phyloP scores from a whole-genome alignment of 2,888 invertebrate genomes.

The Stramonita haemastoma region DNA sequence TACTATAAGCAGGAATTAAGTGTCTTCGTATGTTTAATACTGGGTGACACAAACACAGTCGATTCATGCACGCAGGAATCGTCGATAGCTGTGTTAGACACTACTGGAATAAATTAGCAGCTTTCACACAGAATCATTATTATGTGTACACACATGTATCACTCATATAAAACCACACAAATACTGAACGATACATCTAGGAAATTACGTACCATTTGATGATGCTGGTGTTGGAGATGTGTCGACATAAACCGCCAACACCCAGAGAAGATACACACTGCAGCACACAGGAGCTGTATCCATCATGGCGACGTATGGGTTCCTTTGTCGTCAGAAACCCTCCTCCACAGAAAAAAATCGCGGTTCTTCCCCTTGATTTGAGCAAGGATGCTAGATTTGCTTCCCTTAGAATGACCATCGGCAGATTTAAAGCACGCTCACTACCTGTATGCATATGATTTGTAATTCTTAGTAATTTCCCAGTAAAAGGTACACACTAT shows the following conservation, averaged over 20 bases:
- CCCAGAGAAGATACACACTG: not conserved
- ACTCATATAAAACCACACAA: not conserved
- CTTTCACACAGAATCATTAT: not conserved
- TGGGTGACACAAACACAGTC: too few relatives aligned
- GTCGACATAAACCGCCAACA: not conserved
- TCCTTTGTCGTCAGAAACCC: not conserved
- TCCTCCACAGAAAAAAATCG: not conserved
- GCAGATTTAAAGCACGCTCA: not conserved
- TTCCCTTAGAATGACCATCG: not conserved
- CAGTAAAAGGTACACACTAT: not conserved
- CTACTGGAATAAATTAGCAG: not conserved
- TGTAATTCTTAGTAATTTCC: not conserved
- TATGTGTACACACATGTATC: not conserved
- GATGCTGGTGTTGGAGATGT: not conserved
- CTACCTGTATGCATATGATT: too few relatives aligned
- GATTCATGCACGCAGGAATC: not conserved
- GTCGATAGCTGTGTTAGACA: not conserved
- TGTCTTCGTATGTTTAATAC: too few relatives aligned
- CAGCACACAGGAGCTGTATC: not conserved
- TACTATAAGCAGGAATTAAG: too few relatives aligned
- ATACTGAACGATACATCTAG: not conserved
- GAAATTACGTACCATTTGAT: not conserved
- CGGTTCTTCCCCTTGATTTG: not conserved
- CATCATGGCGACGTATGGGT: not conserved
- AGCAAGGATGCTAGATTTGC: not conserved